Evolutionary conservation across 2,797 vertebrate genomes (phyloP).

Genomic region (Pangasius mekongensis): DNA sequence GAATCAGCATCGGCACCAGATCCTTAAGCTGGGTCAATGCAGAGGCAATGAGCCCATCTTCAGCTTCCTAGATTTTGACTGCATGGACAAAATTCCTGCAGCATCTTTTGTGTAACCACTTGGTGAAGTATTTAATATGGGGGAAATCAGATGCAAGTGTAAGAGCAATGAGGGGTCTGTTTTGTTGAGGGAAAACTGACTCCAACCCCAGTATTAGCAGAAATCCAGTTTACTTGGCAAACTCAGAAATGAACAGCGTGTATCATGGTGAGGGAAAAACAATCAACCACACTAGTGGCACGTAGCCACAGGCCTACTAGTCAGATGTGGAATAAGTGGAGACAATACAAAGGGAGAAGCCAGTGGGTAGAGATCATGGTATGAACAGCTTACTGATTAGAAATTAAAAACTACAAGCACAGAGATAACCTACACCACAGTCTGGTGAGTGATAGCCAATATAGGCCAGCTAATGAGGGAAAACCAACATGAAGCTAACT

Average conservation of each 20-base stretch:
- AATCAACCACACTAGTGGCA: too few relatives aligned
- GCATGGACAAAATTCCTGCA: neutral
- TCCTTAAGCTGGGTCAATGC: too few relatives aligned
- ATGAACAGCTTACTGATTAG: neutral
- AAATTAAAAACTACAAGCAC: neutral
- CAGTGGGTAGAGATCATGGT: neutral
- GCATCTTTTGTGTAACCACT: neutral
- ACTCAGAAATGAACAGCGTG: too few relatives aligned
- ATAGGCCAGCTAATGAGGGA: neutral
- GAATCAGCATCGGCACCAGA: too few relatives aligned
- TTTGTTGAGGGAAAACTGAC: too few relatives aligned
- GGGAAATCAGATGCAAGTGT: neutral
- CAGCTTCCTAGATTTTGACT: neutral
- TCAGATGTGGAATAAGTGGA: neutral
- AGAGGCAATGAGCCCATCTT: too few relatives aligned
- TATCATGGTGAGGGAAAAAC: too few relatives aligned
- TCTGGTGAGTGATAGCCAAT: neutral
- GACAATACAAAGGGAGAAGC: neutral
- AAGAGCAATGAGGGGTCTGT: neutral
- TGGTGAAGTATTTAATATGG: neutral
- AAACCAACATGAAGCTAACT: neutral
- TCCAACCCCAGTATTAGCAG: too few relatives aligned
- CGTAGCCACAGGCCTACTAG: too few relatives aligned
- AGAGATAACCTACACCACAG: neutral
- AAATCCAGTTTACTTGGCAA: too few relatives aligned